Conservation (phyloP, 1,140 invertebrate genomes). For the Eueides isabella region DNA sequence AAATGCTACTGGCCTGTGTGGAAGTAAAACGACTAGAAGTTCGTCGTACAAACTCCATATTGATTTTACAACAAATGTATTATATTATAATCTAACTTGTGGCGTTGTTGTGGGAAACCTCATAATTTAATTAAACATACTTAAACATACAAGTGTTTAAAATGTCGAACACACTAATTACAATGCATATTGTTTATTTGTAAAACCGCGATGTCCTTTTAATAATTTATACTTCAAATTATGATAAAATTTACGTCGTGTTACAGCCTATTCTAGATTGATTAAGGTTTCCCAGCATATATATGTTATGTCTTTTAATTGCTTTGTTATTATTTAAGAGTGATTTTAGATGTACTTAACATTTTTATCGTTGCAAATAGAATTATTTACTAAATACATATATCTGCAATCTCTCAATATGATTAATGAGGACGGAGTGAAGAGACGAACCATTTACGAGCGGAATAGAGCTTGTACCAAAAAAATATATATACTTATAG, state of each 20-base stretch:
- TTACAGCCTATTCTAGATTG: background rate
- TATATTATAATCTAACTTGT: background rate
- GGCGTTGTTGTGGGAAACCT: conserved; percentile 10
- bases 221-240: background rate
- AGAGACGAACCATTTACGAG: too few species aligned
- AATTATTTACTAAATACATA: too few species aligned
- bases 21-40: conserved; percentile 40
- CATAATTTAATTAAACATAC: conserved; percentile 15
- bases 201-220: background rate
- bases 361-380: too few species aligned
- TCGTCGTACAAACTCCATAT: background rate
- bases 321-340: too few species aligned
- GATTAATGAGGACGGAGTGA: too few species aligned
- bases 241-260: background rate
- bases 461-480: too few species aligned
- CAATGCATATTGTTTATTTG: background rate
- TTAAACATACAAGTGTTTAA: conserved; percentile 8
- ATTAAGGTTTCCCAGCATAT: background rate
- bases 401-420: too few species aligned
- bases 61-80: background rate
- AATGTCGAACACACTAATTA: background rate
- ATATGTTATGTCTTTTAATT: too few species aligned
- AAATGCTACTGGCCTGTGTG: conserved; percentile 61
- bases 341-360: too few species aligned
- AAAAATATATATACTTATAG: too few species aligned